A percentile compares a stretch with the other conserved stretches of the same genome.
Conservation (phyloP, 2,888 invertebrate species). For the Dascillus cervinus region DNA sequence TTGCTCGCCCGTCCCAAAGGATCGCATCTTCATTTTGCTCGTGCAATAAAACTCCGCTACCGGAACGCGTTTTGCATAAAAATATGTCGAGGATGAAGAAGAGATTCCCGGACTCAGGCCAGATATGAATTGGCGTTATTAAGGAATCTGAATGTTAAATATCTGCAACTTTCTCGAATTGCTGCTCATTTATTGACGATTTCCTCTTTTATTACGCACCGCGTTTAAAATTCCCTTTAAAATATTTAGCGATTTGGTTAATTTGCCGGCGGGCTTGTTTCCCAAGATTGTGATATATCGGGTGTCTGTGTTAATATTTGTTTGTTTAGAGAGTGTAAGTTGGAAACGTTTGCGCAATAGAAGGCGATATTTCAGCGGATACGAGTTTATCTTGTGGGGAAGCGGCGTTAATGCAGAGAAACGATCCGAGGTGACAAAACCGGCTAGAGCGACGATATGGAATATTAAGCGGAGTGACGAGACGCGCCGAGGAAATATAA, state of each 20-base stretch:
- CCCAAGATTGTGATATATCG: constrained; percentile 3
- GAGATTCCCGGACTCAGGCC: constrained; percentile 26
- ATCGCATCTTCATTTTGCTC: constrained; percentile 38
- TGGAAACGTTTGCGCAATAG: constrained; percentile 12
- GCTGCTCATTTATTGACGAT: constrained; percentile 27
- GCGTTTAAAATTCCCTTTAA: constrained; percentile 12
- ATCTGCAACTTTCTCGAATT: constrained; percentile 23
- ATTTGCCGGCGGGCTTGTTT: constrained; percentile 1
- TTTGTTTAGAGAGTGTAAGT: constrained; percentile 11
- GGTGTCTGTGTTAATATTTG: constrained; percentile 9
- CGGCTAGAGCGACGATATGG: constrained; percentile 26
- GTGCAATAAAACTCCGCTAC: constrained; percentile 39
- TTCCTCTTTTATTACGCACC: constrained; percentile 19
- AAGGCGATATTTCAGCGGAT: constrained; percentile 14
- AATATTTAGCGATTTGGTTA: constrained; percentile 12
- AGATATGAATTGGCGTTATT: constrained; percentile 38
- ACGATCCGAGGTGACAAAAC: constrained; percentile 28
- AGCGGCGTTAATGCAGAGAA: constrained; percentile 25
- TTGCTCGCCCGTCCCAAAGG: constrained; percentile 29
- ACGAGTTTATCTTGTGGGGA: constrained; percentile 22
- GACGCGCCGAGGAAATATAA: constrained; percentile 19
- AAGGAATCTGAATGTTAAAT: constrained; percentile 35
- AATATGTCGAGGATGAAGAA: constrained; percentile 37
- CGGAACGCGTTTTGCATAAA: constrained; percentile 41
- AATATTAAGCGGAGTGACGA: constrained; percentile 28